Base-by-base conservation (phyloP, 1,140 invertebrate species). In the Saccostrea echinata region DNA sequence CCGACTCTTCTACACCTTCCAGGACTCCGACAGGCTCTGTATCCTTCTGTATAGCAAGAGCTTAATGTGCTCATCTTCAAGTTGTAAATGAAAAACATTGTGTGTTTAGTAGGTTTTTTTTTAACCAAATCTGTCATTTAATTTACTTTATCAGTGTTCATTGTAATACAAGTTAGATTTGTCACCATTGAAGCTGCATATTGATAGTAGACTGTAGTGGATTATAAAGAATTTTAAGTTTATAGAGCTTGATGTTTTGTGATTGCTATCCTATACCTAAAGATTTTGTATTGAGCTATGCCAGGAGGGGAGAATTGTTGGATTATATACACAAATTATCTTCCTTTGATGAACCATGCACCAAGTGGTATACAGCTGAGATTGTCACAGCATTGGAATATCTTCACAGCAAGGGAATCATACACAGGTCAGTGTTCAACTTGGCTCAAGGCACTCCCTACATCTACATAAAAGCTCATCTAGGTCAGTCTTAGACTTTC, bases 201-300 rank as follows among this genome's bases (percentile, higher is more conserved):
- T 43, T 53, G 18, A 12, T 16, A 52, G 18, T 35, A 83, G n/a
- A 83, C 71, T 76, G 33, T 33, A 16, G 6, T 80, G 27, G 24
- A 27, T 30, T 27, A 80, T 24, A 21, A n/a, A 21, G 55, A 61
- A 61, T 21, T 61, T 4, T 21, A 18, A 61, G 4, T 61, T 21
- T 9, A 30, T 33, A 24, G 12, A 33, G 24, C 11, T 27, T 33
- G 8, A 8, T 80, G 24, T 16, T 27, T 80, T 27, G 21, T 80
- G 13, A 11, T 57, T 81, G 16, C n/a, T 71, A 86, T 92, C 84
- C 86, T 90, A 89, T 90, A 90, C 86, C 85, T 0, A 43, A 27
- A 97, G 96, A 99, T 96, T 99, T 99, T 96, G 99, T 99, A 1
- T 96, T 99, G 91, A 98, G 97, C 8, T 99, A 98, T 95, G 98